Evolutionary conservation across 2,113 vertebrate genomes (phyloP).

Genomic region (Perccottus glenii): DNA sequence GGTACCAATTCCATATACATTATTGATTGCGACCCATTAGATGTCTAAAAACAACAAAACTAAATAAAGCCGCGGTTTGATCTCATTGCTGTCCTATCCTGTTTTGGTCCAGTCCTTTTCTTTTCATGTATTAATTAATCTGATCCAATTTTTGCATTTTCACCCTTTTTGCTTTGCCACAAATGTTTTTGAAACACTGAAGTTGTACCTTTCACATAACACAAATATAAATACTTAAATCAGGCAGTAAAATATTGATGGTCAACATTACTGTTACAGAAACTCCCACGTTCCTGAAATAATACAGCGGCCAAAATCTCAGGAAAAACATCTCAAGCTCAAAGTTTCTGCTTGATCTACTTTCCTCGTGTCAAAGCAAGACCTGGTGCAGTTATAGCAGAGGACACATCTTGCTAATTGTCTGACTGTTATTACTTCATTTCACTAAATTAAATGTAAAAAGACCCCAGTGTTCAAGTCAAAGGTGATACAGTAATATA

Average conservation of each 20-base stretch:
- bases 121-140: neutral
- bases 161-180: neutral
- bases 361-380: constrained; percentile 1
- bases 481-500: constrained; percentile 5
- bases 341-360: constrained; percentile 9
- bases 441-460: constrained; percentile 38
- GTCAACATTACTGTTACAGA: neutral
- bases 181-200: neutral
- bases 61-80: neutral
- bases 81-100: neutral
- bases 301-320: constrained; percentile 5
- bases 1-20: constrained; percentile 10
- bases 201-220: neutral
- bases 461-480: neutral
- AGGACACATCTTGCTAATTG: constrained; percentile 42
- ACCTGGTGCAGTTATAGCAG: constrained; percentile 10
- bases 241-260: neutral
- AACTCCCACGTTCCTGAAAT: constrained; percentile 10
- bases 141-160: neutral
- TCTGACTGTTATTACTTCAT: constrained; percentile 43
- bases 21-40: constrained; percentile 7
- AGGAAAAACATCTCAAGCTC: neutral
- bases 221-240: constrained; percentile 3
- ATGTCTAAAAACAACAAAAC: constrained; percentile 10
- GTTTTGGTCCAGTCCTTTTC: neutral